These are phyloP conservation scores for Ptychadena robeensis DNA, from an alignment of 2,797 vertebrate genomes.

Conservation along the genomic window DNA sequence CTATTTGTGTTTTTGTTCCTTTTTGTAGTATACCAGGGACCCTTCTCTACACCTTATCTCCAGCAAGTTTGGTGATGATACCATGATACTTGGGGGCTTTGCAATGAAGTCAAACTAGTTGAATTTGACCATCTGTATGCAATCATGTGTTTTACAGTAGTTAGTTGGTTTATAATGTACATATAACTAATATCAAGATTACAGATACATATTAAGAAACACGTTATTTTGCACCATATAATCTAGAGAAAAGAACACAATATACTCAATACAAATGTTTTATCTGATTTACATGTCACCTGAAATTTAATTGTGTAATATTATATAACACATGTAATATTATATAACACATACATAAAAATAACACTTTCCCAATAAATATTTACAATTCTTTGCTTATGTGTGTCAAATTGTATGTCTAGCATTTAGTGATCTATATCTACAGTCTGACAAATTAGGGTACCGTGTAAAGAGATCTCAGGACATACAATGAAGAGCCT, in stretches of 20 bases:
- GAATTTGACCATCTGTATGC: too few species aligned
- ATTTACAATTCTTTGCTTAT: conserved; percentile 45
- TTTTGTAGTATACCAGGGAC: too few species aligned
- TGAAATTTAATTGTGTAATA: conserved; percentile 10
- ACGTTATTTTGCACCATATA: conserved; percentile 68
- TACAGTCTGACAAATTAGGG: background rate
- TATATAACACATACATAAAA: conserved; percentile 43
- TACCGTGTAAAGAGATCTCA: background rate
- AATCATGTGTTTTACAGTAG: conserved; percentile 70
- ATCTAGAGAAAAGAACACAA: conserved; percentile 7
- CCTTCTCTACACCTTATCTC: too few species aligned
- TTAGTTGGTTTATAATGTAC: conserved; percentile 75
- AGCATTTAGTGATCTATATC: conserved; percentile 2
- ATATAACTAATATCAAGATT: conserved; percentile 68
- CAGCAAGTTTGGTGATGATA: too few species aligned
- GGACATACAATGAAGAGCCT: background rate
- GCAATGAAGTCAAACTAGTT: too few species aligned
- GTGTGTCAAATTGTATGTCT: conserved; percentile 11
- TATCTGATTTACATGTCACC: background rate
- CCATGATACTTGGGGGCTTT: too few species aligned
- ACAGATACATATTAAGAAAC: conserved; percentile 68
- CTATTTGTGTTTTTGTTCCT: too few species aligned
- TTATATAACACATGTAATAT: conserved; percentile 32
- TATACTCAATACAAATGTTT: conserved; percentile 11
- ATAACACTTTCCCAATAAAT: conserved; percentile 27